Percentiles rank a stretch among this genome's conserved stretches.
Evolutionary conservation across 2,888 invertebrate species (phyloP).

Genomic region (Aleiodes alternator): DNA sequence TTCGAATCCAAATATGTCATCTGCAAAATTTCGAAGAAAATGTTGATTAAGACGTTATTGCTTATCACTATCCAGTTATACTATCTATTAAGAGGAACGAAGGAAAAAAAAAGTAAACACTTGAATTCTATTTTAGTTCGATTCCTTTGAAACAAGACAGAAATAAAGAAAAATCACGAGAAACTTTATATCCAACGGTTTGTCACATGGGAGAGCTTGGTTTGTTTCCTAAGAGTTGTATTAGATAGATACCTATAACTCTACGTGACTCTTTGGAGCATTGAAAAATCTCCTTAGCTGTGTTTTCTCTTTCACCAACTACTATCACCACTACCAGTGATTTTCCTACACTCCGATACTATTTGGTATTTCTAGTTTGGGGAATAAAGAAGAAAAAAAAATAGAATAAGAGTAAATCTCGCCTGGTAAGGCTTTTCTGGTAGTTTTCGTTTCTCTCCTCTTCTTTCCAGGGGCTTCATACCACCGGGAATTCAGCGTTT

Average conservation of each 20-base stretch:
- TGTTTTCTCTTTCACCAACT: background rate
- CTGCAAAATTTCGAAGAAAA: too few species aligned
- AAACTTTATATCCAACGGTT: constrained; percentile 17
- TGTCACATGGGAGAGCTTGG: constrained; percentile 23
- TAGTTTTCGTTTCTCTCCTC: background rate
- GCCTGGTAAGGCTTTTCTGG: background rate
- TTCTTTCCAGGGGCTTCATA: constrained; percentile 10
- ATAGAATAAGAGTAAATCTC: background rate
- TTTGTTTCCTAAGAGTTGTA: constrained; percentile 20
- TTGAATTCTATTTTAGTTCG: constrained; percentile 35
- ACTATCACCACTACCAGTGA: constrained; percentile 17
- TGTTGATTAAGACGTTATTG: too few species aligned
- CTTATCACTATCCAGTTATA: too few species aligned
- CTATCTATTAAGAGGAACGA: too few species aligned
- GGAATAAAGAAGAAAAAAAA: background rate
- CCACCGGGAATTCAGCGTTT: constrained; percentile 37
- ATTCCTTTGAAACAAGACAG: constrained; percentile 28
- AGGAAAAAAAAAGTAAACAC: constrained; percentile 14
- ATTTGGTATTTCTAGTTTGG: constrained; percentile 34
- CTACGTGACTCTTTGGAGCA: constrained; percentile 26
- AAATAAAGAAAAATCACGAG: constrained; percentile 19
- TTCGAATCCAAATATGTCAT: too few species aligned
- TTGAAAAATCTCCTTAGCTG: constrained; percentile 13
- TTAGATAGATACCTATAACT: constrained; percentile 23
- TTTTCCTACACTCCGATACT: constrained; percentile 11